Conservation (phyloP, 2,888 invertebrate species). For the Sipunculus nudus region DNA sequence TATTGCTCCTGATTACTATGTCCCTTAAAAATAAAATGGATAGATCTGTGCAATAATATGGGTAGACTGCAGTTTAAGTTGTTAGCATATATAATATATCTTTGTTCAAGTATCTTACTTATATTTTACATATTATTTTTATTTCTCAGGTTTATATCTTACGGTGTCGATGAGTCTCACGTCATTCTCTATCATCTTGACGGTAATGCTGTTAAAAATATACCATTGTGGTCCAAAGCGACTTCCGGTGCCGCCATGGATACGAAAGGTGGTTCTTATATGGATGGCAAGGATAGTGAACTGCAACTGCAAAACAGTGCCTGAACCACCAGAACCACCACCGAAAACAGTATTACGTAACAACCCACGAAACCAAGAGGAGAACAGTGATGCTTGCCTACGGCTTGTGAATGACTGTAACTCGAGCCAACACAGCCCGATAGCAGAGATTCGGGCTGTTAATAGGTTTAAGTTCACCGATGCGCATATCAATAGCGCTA, state of each 20-base stretch:
- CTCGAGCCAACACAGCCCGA: constrained; percentile 18
- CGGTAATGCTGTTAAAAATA: constrained; percentile 47
- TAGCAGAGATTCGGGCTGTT: constrained; percentile 13
- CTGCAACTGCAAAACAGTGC: constrained; percentile 24
- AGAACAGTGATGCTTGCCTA: constrained; percentile 28
- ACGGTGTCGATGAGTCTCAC: constrained; percentile 51
- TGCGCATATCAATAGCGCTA: too few species aligned
- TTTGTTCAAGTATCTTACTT: too few species aligned
- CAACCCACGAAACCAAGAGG: neutral
- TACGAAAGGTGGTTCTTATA: constrained; percentile 29
- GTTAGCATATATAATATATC: too few species aligned
- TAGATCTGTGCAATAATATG: too few species aligned
- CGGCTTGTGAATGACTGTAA: constrained; percentile 28
- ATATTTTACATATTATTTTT: too few species aligned
- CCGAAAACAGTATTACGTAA: neutral
- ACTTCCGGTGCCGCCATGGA: constrained; percentile 43
- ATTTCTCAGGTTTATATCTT: constrained; percentile 53
- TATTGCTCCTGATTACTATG: too few species aligned
- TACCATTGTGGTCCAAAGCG: constrained; percentile 46
- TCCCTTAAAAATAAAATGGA: too few species aligned
- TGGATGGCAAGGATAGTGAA: constrained; percentile 27
- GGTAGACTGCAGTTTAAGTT: too few species aligned
- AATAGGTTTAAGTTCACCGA: neutral
- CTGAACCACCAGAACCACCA: neutral
- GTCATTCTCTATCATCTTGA: constrained; percentile 48